These are phyloP conservation scores for Coendou prehensilis DNA, from an alignment of 2,797 vertebrate species.

Conservation along the genomic window DNA sequence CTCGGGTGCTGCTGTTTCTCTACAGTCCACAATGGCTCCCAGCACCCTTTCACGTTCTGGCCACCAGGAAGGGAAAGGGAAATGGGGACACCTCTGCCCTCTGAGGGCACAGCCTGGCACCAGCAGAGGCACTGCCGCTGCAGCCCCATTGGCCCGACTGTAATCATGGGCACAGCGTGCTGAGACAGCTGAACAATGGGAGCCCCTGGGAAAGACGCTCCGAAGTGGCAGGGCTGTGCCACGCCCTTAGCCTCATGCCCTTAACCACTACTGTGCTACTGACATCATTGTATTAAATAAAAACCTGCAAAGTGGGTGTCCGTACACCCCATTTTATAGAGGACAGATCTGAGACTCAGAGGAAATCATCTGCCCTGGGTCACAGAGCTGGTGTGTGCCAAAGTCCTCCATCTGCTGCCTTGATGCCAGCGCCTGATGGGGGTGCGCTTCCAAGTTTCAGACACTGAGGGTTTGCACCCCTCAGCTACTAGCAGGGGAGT, in stretches of 20 bases:
- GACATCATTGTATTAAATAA: neutral
- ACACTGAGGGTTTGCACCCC: neutral
- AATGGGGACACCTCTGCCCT: fast-evolving
- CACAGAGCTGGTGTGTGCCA: neutral
- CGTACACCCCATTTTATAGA: neutral
- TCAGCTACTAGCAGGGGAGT: neutral
- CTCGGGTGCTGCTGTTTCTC: neutral
- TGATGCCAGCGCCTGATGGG: neutral
- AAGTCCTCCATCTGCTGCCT: neutral
- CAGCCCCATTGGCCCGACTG: neutral
- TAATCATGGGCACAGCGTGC: neutral
- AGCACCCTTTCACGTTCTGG: neutral
- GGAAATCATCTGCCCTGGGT: neutral
- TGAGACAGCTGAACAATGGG: fast-evolving
- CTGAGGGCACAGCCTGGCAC: neutral
- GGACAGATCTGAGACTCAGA: neutral
- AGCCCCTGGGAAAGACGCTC: neutral
- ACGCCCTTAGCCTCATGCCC: neutral
- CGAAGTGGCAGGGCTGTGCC: neutral
- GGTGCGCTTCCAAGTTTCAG: neutral
- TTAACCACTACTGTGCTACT: neutral
- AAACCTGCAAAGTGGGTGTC: neutral
- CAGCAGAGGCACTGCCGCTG: neutral
- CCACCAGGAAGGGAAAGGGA: neutral
- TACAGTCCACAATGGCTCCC: neutral